Conservation (phyloP, 2,797 vertebrate species). For the Micromesistius poutassou region DNA sequence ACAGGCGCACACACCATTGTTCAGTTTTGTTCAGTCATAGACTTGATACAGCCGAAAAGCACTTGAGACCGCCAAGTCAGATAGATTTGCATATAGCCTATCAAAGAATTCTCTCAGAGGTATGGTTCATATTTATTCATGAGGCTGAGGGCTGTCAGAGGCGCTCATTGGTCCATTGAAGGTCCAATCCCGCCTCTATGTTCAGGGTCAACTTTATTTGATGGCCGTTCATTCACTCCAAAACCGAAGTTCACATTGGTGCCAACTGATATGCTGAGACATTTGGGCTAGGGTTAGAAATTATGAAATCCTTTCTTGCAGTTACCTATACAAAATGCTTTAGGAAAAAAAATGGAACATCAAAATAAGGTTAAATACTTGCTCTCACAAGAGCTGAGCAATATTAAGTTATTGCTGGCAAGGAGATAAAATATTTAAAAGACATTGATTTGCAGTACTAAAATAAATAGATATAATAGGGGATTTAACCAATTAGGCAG, state of each 20-base stretch:
- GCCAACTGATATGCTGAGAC: neutral
- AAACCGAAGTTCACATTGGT: neutral
- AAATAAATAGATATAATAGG: too few species aligned
- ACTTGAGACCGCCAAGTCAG: constrained; percentile 46
- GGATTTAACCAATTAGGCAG: too few species aligned
- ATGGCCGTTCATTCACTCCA: constrained; percentile 42
- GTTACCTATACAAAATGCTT: too few species aligned
- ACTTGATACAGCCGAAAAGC: constrained; percentile 31
- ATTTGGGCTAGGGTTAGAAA: neutral
- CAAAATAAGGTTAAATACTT: too few species aligned
- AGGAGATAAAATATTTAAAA: too few species aligned
- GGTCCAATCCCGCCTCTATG: constrained; percentile 49
- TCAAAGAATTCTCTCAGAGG: constrained; percentile 43
- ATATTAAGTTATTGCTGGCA: too few species aligned
- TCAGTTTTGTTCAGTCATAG: constrained; percentile 30
- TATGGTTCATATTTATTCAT: constrained; percentile 54
- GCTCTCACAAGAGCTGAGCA: too few species aligned
- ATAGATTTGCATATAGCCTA: constrained; percentile 55
- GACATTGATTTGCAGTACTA: too few species aligned
- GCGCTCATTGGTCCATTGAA: constrained; percentile 55
- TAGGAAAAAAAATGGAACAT: too few species aligned
- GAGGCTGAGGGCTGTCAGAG: constrained; percentile 38
- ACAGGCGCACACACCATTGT: constrained; percentile 31
- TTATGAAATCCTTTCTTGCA: neutral
- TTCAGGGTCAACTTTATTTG: constrained; percentile 47